These are phyloP conservation scores for Ianthella basta DNA, from an alignment of 37 sponge, comb jelly and placozoan genomes.

Conservation along the genomic window DNA sequence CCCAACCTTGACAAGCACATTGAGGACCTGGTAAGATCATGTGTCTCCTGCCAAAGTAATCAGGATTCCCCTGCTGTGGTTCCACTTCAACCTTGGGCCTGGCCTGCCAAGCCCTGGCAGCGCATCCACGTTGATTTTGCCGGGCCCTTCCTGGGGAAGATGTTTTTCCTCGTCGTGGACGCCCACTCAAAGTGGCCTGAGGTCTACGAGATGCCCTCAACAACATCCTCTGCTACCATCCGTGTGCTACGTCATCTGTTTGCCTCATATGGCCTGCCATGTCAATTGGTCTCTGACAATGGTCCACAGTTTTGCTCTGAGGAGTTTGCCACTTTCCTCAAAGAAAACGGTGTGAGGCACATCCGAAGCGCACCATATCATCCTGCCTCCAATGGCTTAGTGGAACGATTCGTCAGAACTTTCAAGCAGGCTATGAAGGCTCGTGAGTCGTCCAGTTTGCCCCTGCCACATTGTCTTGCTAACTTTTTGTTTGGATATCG, in stretches of 20 bases:
- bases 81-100: constrained; percentile 49
- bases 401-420: not conserved
- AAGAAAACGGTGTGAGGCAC: constrained; percentile 36
- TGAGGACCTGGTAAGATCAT: constrained; percentile 11
- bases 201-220: not conserved
- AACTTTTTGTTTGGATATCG: constrained; percentile 8
- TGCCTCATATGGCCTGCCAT: constrained; percentile 37
- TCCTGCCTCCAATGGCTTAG: constrained; percentile 28
- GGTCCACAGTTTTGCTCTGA: constrained; percentile 41
- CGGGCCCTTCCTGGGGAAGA: constrained; percentile 32
- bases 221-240: constrained; percentile 26
- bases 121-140: constrained; percentile 48
- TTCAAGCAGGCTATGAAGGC: not conserved
- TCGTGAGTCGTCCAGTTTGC: not conserved
- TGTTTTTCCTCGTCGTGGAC: constrained; percentile 39
- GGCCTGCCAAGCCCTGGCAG: constrained; percentile 53
- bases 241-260: constrained; percentile 18
- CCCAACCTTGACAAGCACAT: constrained; percentile 38
- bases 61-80: constrained; percentile 23
- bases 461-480: not conserved
- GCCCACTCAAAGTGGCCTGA: constrained; percentile 64
- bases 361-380: constrained; percentile 42
- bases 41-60: constrained; percentile 18
- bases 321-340: constrained; percentile 26
- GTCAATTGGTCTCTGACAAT: constrained; percentile 42